Conservation (phyloP, 2,797 vertebrate species). For the Smutsia gigantea region DNA sequence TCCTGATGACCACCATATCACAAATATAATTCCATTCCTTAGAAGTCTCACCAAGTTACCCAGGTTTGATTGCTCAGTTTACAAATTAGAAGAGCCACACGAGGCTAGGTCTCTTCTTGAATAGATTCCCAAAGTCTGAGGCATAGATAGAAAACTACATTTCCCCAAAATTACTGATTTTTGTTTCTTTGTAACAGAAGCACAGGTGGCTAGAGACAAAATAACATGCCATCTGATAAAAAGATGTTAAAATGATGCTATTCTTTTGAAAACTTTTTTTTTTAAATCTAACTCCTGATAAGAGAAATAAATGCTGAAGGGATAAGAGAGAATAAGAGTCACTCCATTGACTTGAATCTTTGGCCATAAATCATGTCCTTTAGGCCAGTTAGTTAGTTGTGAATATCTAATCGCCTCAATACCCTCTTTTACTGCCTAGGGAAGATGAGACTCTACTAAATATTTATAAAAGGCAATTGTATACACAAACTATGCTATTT, state of each 20-base stretch:
- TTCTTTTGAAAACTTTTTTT: slow-evolving; percentile 11
- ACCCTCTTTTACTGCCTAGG: slow-evolving; percentile 11
- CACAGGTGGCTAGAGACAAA: background rate
- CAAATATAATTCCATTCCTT: background rate
- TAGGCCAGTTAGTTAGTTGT: slow-evolving; percentile 35
- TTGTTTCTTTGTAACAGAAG: background rate
- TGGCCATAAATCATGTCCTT: slow-evolving; percentile 25
- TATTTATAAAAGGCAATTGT: slow-evolving; percentile 62
- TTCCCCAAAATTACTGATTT: slow-evolving; percentile 33
- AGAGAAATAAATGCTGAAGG: background rate
- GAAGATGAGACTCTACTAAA: slow-evolving; percentile 15
- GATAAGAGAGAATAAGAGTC: background rate
- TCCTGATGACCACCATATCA: background rate
- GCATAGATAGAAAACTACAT: slow-evolving; percentile 3
- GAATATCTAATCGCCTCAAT: slow-evolving; percentile 60
- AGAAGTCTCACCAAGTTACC: background rate
- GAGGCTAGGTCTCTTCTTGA: background rate
- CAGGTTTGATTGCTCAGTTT: background rate
- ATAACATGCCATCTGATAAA: slow-evolving; percentile 27
- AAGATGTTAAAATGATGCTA: background rate
- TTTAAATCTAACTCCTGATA: background rate
- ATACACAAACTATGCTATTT: background rate
- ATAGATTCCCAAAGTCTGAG: background rate
- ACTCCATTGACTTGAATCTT: background rate
- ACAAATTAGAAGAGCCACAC: background rate